Conservation (phyloP, 2,888 invertebrate genomes). For the Chymomyza caudatula region DNA sequence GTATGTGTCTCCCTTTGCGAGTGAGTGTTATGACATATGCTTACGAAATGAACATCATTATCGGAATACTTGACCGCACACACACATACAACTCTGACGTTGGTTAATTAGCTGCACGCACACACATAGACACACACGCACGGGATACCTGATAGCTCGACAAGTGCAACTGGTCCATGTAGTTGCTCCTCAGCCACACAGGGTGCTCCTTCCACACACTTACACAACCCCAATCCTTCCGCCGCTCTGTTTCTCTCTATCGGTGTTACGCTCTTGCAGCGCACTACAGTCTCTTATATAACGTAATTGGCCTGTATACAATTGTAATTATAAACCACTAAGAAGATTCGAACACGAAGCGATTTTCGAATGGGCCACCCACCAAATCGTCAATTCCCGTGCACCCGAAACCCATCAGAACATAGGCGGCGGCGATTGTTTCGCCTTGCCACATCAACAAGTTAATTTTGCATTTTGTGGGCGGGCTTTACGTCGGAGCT, state of each 20-base stretch:
- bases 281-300: constrained; percentile 4
- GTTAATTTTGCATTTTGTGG: constrained; percentile 65
- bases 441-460: constrained; percentile 61
- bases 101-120: constrained; percentile 58
- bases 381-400: neutral
- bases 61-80: constrained; percentile 35
- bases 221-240: too few species aligned
- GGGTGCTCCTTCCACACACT: neutral
- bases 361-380: constrained; percentile 52
- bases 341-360: constrained; percentile 68
- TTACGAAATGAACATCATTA: constrained; percentile 68
- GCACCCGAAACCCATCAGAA: neutral
- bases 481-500: too few species aligned
- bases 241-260: too few species aligned
- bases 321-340: constrained; percentile 74
- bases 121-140: constrained; percentile 9
- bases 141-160: neutral
- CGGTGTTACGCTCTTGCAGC: neutral
- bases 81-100: constrained; percentile 43
- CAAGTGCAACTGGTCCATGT: neutral
- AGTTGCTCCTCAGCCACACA: neutral
- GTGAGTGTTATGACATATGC: constrained; percentile 60
- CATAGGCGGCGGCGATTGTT: constrained; percentile 9
- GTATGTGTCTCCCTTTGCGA: constrained; percentile 6
- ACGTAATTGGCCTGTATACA: constrained; percentile 70